phyloP scores from a whole-genome alignment of 2,797 vertebrate genomes.

The Salmo trutta region DNA sequence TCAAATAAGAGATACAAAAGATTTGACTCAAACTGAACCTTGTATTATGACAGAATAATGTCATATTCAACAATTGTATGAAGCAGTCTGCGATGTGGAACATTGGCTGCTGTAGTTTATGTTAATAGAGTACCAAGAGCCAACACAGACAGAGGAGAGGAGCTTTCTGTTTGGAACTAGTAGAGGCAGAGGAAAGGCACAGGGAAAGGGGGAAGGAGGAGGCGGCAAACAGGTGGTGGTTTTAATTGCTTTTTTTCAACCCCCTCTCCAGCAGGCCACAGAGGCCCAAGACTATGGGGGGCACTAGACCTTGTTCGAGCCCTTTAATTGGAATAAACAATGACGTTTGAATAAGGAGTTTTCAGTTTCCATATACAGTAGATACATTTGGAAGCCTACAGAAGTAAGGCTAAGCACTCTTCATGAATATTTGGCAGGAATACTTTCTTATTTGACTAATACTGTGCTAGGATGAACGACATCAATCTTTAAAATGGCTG shows the following conservation, averaged over 20 bases:
- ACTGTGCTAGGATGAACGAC: neutral
- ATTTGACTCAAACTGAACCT: neutral
- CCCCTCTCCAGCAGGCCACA: neutral
- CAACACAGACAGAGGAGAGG: neutral
- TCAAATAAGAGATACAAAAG: neutral
- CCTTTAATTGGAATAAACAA: constrained; percentile 3
- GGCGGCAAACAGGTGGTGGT: constrained; percentile 4
- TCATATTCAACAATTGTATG: neutral
- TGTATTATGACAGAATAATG: neutral
- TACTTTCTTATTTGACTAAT: neutral
- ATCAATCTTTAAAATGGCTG: neutral
- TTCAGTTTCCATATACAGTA: neutral
- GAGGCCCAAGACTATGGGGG: neutral
- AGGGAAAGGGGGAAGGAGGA: no score
- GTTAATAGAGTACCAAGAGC: neutral
- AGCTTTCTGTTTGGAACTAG: neutral
- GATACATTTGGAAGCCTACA: neutral
- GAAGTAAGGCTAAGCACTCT: neutral
- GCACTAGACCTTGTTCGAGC: neutral
- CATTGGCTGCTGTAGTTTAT: neutral
- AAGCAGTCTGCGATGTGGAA: neutral
- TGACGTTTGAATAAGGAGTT: neutral
- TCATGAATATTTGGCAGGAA: neutral
- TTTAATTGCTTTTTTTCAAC: constrained; percentile 35
- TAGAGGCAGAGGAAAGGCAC: neutral